Conservation (phyloP, 2,888 invertebrate genomes). For the Ochlodes sylvanus region DNA sequence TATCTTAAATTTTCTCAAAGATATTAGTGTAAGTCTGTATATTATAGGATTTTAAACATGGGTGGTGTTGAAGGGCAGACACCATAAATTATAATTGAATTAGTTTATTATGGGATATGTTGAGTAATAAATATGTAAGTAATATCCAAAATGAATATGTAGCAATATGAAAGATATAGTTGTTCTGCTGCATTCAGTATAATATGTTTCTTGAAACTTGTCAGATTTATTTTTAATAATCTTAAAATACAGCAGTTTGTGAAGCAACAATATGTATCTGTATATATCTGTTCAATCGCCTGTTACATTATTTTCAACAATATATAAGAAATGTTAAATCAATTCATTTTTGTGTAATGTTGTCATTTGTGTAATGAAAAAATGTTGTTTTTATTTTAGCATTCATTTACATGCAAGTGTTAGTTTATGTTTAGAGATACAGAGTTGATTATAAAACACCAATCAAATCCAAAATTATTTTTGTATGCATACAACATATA, state of each 20-base stretch:
- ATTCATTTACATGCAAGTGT: not conserved
- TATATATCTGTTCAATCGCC: not conserved
- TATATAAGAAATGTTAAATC: not conserved
- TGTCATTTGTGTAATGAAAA: not conserved
- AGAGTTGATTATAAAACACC: not conserved
- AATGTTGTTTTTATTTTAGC: not conserved
- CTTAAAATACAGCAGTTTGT: not conserved
- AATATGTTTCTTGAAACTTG: no score
- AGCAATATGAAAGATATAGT: no score
- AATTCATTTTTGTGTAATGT: not conserved
- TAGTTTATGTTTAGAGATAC: not conserved
- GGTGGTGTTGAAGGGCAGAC: slow-evolving; percentile 2
- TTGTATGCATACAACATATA: not conserved
- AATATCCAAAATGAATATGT: no score
- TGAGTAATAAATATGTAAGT: no score
- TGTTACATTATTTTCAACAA: not conserved
- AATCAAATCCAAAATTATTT: slow-evolving; percentile 9
- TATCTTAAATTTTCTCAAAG: slow-evolving; percentile 24
- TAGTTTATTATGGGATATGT: not conserved
- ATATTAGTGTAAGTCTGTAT: slow-evolving; percentile 24
- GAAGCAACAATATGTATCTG: not conserved
- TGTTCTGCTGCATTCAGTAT: no score
- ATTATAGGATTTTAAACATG: slow-evolving; percentile 15
- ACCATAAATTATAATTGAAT: not conserved
- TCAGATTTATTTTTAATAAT: not conserved